Evolutionary conservation across 2,888 invertebrate species (phyloP).

Genomic region (Eupelmus urozonus): DNA sequence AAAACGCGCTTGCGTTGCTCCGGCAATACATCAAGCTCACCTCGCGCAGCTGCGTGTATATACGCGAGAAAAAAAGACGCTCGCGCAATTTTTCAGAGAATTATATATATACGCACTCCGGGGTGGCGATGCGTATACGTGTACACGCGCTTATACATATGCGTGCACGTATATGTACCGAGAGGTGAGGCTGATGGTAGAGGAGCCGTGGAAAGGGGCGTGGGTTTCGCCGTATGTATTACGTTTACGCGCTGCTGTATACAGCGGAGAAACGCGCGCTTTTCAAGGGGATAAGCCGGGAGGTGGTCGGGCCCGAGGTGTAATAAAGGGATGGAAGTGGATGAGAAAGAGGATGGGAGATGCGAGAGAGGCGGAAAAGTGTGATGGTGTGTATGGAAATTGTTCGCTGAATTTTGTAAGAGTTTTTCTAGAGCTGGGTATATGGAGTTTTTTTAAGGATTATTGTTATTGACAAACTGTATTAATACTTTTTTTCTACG

Average conservation of each 20-base stretch:
- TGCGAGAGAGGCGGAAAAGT: no score
- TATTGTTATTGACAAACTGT: no score
- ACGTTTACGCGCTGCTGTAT: not conserved
- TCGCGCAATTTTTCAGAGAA: constrained; percentile 57
- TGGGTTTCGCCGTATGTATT: constrained; percentile 38
- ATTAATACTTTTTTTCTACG: no score
- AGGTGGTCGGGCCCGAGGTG: not conserved
- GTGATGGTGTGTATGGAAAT: no score
- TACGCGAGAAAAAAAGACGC: constrained; percentile 12
- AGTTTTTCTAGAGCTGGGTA: no score
- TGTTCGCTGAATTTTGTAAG: no score
- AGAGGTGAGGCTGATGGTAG: not conserved
- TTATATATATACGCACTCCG: constrained; percentile 10
- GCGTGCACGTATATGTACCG: no score
- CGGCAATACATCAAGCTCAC: no score
- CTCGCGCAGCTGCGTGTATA: no score
- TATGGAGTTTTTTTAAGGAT: no score
- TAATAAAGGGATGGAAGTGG: constrained; percentile 57
- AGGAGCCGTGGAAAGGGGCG: constrained; percentile 39
- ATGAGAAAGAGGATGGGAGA: constrained; percentile 65
- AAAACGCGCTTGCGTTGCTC: not conserved
- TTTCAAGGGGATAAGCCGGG: constrained; percentile 43
- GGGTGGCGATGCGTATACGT: constrained; percentile 29
- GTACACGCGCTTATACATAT: no score
- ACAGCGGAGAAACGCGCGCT: constrained; percentile 17